These are phyloP conservation scores for Hydrolagus colliei DNA, from an alignment of 2,797 vertebrate species.

Conservation along the genomic window DNA sequence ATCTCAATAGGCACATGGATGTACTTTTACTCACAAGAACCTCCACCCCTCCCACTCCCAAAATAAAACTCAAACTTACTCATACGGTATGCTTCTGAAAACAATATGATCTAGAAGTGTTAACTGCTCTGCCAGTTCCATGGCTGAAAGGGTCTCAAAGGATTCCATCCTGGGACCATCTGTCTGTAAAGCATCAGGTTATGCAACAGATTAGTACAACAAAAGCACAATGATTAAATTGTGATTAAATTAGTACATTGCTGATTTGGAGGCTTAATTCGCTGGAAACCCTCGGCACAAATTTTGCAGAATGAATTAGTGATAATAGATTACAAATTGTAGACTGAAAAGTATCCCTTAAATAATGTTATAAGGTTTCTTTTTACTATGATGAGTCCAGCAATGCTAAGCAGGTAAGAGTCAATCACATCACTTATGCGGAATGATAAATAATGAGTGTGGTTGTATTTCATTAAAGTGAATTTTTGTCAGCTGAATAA, in stretches of 20 bases:
- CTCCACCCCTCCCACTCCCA: not conserved
- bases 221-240: not conserved
- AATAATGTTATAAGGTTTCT: not conserved
- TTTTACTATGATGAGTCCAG: not conserved
- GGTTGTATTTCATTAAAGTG: not conserved
- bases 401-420: not conserved
- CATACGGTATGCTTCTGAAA: constrained; percentile 93
- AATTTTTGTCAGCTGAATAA: too few species aligned
- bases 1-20: too few species aligned
- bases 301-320: not conserved
- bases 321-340: not conserved
- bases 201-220: not conserved
- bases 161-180: constrained; percentile 78
- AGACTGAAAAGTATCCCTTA: not conserved
- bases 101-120: constrained; percentile 87
- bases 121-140: constrained; percentile 95
- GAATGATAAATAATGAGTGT: not conserved
- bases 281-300: not conserved
- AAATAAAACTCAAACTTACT: constrained; percentile 63
- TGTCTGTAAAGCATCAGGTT: constrained; percentile 56
- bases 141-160: constrained; percentile 85
- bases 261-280: not conserved
- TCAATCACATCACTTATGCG: not conserved
- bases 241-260: constrained; percentile 8
- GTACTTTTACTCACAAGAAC: too few species aligned